Evolutionary conservation across 2,888 invertebrate species (phyloP).

Genomic region (Papilio elwesi): DNA sequence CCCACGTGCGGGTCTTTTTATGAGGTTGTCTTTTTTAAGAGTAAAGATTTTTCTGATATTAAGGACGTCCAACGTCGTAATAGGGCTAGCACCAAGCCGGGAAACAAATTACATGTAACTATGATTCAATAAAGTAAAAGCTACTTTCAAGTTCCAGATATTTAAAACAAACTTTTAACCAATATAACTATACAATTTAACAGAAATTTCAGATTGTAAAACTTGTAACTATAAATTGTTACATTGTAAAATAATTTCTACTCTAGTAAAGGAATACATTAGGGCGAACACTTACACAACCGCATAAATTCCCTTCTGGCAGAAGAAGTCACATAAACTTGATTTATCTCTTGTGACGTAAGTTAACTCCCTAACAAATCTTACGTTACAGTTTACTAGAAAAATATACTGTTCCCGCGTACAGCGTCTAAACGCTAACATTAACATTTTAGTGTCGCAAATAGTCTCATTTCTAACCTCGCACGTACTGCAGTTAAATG

Average conservation of each 20-base stretch:
- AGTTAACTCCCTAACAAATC: constrained; percentile 73
- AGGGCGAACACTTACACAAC: constrained; percentile 63
- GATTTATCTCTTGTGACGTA: constrained; percentile 77
- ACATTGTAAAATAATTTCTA: constrained; percentile 56
- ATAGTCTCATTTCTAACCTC: background rate
- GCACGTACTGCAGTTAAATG: background rate
- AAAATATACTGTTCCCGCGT: constrained; percentile 46
- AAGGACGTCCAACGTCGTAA: background rate
- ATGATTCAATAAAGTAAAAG: background rate
- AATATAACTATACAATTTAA: background rate
- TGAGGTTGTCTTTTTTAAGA: constrained; percentile 1
- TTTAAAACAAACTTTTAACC: background rate
- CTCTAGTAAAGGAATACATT: constrained; percentile 65
- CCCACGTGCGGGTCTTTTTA: constrained; percentile 2
- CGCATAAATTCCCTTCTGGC: constrained; percentile 77
- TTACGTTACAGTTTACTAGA: constrained; percentile 56
- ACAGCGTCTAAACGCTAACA: constrained; percentile 26
- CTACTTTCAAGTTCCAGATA: background rate
- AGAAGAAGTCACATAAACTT: constrained; percentile 80
- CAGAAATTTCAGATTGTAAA: constrained; percentile 25
- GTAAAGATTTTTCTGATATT: constrained; percentile 12
- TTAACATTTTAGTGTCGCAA: constrained; percentile 29
- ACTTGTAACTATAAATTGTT: constrained; percentile 46
- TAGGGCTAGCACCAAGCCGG: background rate
- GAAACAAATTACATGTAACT: background rate